These are phyloP conservation scores for Rhamnusium bicolor DNA, from an alignment of 2,888 invertebrate species.

Conservation along the genomic window DNA sequence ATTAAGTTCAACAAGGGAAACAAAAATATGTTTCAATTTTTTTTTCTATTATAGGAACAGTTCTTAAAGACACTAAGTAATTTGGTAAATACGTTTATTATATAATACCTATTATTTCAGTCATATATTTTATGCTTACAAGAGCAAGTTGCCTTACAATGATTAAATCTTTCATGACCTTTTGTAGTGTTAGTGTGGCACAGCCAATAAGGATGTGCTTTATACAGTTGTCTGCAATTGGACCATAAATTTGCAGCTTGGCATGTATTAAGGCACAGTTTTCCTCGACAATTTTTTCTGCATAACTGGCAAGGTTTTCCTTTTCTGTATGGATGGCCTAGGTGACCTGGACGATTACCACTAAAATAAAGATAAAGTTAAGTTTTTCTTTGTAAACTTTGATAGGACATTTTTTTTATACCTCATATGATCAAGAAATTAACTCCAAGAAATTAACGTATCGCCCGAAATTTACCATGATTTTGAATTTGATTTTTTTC, in stretches of 20 bases:
- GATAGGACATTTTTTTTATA: too few relatives aligned
- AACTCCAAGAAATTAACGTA: too few relatives aligned
- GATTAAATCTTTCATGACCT: conserved; percentile 73
- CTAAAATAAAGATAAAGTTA: conserved; percentile 71
- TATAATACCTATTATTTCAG: conserved; percentile 41
- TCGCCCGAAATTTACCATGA: too few relatives aligned
- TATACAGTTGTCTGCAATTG: conserved; percentile 80
- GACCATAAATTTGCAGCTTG: conserved; percentile 79
- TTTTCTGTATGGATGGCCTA: conserved; percentile 79
- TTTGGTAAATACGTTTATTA: background rate
- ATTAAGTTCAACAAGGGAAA: too few relatives aligned
- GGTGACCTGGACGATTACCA: conserved; percentile 78
- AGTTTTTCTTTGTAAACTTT: too few relatives aligned
- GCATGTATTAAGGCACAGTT: conserved; percentile 85
- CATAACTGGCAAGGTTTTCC: conserved; percentile 80
- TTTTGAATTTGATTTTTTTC: too few relatives aligned
- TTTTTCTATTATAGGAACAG: too few relatives aligned
- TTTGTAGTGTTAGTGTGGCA: conserved; percentile 73
- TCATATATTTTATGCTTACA: conserved; percentile 76
- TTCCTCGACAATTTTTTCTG: conserved; percentile 76
- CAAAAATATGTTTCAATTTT: too few relatives aligned
- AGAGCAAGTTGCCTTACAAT: conserved; percentile 83
- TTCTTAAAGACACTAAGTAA: background rate
- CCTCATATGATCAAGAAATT: too few relatives aligned
- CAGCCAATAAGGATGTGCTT: conserved; percentile 76